Evolutionary conservation across 53 echinoderm and acorn worm species (phyloP).

Genomic region (Arbacia lixula): DNA sequence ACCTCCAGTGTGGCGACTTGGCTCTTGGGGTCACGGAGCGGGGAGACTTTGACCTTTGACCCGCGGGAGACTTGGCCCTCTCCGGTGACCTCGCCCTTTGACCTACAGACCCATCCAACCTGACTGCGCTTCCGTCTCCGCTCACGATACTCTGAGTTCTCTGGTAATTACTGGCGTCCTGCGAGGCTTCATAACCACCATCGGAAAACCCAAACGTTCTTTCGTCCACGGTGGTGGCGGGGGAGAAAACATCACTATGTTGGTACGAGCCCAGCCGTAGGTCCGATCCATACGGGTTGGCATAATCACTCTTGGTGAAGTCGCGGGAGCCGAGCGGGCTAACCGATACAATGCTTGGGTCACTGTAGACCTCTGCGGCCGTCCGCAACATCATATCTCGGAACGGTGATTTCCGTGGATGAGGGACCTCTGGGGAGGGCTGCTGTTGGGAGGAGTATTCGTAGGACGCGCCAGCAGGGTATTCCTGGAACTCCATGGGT

Average conservation of each 20-base stretch:
- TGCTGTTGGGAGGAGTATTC: slow-evolving; percentile 45
- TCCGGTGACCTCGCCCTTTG: not conserved
- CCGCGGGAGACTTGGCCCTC: not conserved
- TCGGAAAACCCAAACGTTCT: slow-evolving; percentile 36
- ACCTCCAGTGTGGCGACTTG: slow-evolving; percentile 40
- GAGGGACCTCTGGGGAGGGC: slow-evolving; percentile 54
- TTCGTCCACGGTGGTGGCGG: not conserved
- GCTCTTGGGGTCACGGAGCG: slow-evolving; percentile 37
- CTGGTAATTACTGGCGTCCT: slow-evolving; percentile 34
- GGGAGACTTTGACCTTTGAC: slow-evolving; percentile 27
- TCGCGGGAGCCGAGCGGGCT: slow-evolving; percentile 39
- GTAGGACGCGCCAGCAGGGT: slow-evolving; percentile 37
- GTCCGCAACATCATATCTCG: slow-evolving; percentile 29
- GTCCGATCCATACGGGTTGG: slow-evolving; percentile 25
- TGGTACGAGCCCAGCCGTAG: slow-evolving; percentile 22
- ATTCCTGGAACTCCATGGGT: slow-evolving; percentile 55
- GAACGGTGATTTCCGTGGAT: slow-evolving; percentile 29
- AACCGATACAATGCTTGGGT: slow-evolving; percentile 41
- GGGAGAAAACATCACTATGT: slow-evolving; percentile 43
- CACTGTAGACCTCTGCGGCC: slow-evolving; percentile 48
- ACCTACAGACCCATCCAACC: not conserved
- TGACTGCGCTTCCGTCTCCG: slow-evolving; percentile 22
- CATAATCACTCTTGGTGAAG: slow-evolving; percentile 9
- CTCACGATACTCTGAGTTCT: slow-evolving; percentile 26
- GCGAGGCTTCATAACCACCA: slow-evolving; percentile 24